These are phyloP conservation scores for Timandra comae DNA, from an alignment of 2,888 invertebrate species.

Conservation along the genomic window DNA sequence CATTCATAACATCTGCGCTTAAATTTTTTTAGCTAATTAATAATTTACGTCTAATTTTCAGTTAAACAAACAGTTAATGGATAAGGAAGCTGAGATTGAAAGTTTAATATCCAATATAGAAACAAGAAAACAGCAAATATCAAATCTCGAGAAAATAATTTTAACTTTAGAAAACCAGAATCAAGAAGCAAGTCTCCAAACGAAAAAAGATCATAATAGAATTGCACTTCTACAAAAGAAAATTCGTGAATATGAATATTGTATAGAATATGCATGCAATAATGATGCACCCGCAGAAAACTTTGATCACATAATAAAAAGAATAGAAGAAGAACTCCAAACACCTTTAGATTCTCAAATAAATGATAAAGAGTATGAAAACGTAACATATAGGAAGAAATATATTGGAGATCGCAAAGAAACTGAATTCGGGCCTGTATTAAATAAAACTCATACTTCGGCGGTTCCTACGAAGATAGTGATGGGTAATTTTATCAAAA, in stretches of 20 bases:
- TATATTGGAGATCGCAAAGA: constrained; percentile 21
- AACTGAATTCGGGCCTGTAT: constrained; percentile 16
- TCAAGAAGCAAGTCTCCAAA: constrained; percentile 36
- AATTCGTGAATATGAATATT: constrained; percentile 39
- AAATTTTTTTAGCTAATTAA: no score
- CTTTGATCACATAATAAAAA: constrained; percentile 56
- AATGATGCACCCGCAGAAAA: constrained; percentile 41
- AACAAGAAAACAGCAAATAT: constrained; percentile 44
- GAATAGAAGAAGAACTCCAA: constrained; percentile 58
- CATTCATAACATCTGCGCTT: no score
- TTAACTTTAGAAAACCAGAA: constrained; percentile 55
- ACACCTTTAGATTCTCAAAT: constrained; percentile 31
- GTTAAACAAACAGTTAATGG: constrained; percentile 43
- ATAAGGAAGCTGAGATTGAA: constrained; percentile 55
- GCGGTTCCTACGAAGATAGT: constrained; percentile 37
- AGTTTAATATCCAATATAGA: constrained; percentile 40
- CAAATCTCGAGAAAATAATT: constrained; percentile 58
- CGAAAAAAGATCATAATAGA: constrained; percentile 46
- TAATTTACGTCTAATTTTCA: no score
- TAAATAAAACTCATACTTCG: constrained; percentile 29
- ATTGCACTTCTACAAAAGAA: constrained; percentile 42
- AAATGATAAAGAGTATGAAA: no score
- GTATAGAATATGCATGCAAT: constrained; percentile 29
- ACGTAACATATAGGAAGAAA: constrained; percentile 21
- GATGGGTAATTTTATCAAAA: constrained; percentile 38